phyloP scores from a whole-genome alignment of 2,888 invertebrate species.

The Agrotis exclamationis region DNA sequence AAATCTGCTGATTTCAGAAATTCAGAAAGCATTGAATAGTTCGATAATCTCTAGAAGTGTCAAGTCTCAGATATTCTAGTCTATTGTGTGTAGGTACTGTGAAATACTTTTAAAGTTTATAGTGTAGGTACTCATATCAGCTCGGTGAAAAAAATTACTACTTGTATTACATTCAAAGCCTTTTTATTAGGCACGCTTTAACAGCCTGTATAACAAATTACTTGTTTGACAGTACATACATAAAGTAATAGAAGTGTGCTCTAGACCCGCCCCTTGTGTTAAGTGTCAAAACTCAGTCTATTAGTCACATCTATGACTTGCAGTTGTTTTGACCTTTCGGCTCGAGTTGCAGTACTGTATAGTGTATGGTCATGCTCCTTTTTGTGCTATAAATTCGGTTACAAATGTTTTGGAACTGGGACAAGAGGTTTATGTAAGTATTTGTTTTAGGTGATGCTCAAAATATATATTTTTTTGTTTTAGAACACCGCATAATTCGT shows the following conservation, averaged over 20 bases:
- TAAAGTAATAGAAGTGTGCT: constrained; percentile 29
- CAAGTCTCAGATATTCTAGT: no score
- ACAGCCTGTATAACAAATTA: neutral
- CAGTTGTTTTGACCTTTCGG: constrained; percentile 63
- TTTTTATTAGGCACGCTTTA: no score
- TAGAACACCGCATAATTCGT: neutral
- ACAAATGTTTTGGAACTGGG: constrained; percentile 31
- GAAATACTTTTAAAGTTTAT: no score
- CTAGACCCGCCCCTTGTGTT: constrained; percentile 37
- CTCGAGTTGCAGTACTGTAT: constrained; percentile 43
- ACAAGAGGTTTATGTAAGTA: constrained; percentile 5
- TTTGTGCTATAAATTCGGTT: constrained; percentile 43
- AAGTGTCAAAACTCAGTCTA: constrained; percentile 69
- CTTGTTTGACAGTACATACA: constrained; percentile 1
- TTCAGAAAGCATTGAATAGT: no score
- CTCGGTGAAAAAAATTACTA: no score
- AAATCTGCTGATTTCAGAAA: no score
- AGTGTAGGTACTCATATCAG: no score
- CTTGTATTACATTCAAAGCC: no score
- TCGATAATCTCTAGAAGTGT: no score
- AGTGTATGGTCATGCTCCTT: constrained; percentile 47
- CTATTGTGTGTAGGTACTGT: no score
- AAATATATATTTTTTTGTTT: no score
- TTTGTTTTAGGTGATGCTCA: constrained; percentile 5
- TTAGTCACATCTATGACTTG: constrained; percentile 66